phyloP scores from a whole-genome alignment of 2,797 vertebrate genomes.

The Heterohyrax brucei region DNA sequence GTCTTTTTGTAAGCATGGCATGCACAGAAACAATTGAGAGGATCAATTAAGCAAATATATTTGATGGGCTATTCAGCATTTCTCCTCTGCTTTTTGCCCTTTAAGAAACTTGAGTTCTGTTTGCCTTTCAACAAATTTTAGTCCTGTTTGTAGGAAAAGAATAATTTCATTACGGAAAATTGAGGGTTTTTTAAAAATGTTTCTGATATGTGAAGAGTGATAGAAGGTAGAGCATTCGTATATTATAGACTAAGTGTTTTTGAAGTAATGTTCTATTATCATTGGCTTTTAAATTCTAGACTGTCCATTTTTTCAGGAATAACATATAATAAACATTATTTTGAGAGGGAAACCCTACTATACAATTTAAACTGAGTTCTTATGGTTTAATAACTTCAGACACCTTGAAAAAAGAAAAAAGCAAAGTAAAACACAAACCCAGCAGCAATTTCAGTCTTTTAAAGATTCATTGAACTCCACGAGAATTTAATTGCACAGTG shows the following conservation, averaged over 20 bases:
- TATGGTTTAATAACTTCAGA: constrained; percentile 9
- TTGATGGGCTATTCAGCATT: constrained; percentile 71
- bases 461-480: background rate
- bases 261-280: constrained; percentile 46
- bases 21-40: constrained; percentile 70
- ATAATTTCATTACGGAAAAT: constrained; percentile 68
- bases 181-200: constrained; percentile 14
- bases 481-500: background rate
- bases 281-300: background rate
- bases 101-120: constrained; percentile 65
- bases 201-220: constrained; percentile 39
- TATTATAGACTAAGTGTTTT: background rate
- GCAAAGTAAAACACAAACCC: constrained; percentile 8
- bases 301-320: background rate
- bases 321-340: background rate
- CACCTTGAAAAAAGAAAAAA: background rate
- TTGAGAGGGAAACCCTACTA: background rate
- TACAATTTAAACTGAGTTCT: constrained; percentile 25
- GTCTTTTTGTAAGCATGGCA: constrained; percentile 64
- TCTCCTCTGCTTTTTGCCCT: constrained; percentile 71
- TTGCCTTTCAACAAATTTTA: constrained; percentile 73
- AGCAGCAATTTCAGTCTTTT: background rate
- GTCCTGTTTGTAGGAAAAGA: constrained; percentile 43
- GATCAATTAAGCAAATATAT: constrained; percentile 77
- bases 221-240: background rate